Evolutionary conservation across 2,113 vertebrate species (phyloP), one percentile per base, ranked within the genome.

Genomic region (Aplodontia rufa): DNA sequence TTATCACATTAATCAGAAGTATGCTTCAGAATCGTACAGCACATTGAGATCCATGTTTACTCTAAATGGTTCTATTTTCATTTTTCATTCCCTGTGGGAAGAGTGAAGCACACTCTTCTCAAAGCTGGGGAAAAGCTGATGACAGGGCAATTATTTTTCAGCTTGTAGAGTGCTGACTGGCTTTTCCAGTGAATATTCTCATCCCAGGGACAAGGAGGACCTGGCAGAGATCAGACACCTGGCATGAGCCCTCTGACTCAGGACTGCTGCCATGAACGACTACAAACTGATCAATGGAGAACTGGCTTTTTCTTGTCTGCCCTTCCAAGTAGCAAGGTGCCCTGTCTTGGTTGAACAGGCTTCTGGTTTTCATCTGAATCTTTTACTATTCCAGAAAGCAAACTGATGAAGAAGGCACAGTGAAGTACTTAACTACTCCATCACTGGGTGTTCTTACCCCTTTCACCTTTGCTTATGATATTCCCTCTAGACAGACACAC

Each of bases 11-110:
- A 94, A 42, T 6, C 75, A 94, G 42, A 76, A 8, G 0, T n/a
- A 5, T 92, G 22, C 47, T 93, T 80, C 20, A 11, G 69, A 96
- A n/a, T 62, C 92, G 96, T 10, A 75, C 6, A 96, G 76, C 17
- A 84, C 72, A 72, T 16, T 62, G 40, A 51, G 93, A 96, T 93
- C 75, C 19, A 14, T 55, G 60, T 92, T 89, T 87, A 37, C 10
- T 79, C 51, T 60, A 58, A 75, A 9, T 66, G 60, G 1, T 88
- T 96, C 89, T 3, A 51, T 87, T 90, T 92, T 49, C 22, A 4
- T 75, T 76, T 85, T 75, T 49, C 42, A 62, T 40, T 51, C 32
- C 9, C 66, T 3, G 2, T 0, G 55, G 58, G 6, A 81, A 1
- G 22, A 92, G 16, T 28, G 75, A 79, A 53, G 26, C 11, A 74